Evolutionary conservation across 1,140 invertebrate species (phyloP), one percentile per base, ranked within the genome.

Genomic region (Zaprionus lachaisei): DNA sequence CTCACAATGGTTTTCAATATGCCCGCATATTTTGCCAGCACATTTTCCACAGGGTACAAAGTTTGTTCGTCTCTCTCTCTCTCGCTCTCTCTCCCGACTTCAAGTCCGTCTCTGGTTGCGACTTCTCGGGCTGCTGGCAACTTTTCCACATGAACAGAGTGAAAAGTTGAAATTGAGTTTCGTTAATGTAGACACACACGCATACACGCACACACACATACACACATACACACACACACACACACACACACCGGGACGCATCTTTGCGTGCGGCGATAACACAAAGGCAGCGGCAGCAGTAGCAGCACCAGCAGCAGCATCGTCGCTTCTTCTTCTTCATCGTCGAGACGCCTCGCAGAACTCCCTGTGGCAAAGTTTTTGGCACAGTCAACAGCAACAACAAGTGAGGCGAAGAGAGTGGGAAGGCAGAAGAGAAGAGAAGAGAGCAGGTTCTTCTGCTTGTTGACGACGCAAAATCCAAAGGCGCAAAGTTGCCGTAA

Each of bases 151-250:
- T 81, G 79, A 81, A 79, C 72, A 76, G 79, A 81, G 72, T 79
- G 73, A 81, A 81, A 81, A 81, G 79, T 81, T 81, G 72, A 81
- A 81, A 81, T 81, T 81, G 79, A 81, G 79, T 81, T 81, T 81
- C 69, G 72, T 79, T 79, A 79, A 80, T 79, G 76, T 65, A 81
- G 76, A 79, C 71, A 74, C 41, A 75, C 66, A 78, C n/a, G n/a
- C n/a, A n/a, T n/a, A n/a, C 51, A 74, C 70, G 47, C 47, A 66
- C 34, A 49, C 44, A 61, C 64, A 41, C 26, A 61, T n/a, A 55
- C 62, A 44, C 44, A 72, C 28, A 71, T 41, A 26, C 55, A 28
- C 28, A 28, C 7, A 28, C 20, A 20, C 26, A 28, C 6, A 28
- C 6, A 28, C 31, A 34, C 31, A 34, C 20, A 56, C 24, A 28